Evolutionary conservation across 1,140 invertebrate species (phyloP).

Genomic region (Platyscapa corneri): DNA sequence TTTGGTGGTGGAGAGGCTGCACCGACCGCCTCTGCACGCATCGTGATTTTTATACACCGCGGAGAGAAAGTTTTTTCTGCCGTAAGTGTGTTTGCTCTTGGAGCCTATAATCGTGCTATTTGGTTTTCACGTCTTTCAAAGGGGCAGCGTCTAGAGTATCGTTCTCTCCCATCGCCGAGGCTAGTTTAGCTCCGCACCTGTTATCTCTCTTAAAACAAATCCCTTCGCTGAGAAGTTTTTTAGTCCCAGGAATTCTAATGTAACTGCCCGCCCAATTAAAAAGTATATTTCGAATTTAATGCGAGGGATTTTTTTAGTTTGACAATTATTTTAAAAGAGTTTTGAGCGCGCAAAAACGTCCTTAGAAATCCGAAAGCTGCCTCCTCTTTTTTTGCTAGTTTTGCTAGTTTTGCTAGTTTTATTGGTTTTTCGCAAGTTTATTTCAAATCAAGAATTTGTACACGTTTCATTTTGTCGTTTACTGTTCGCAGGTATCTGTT

Average conservation of each 20-base stretch:
- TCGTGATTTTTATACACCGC: background rate
- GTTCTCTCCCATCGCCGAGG: background rate
- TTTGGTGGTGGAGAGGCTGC: background rate
- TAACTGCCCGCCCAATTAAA: background rate
- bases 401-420: too few species aligned
- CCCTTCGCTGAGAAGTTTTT: background rate
- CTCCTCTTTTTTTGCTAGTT: too few species aligned
- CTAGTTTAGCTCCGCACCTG: conserved; percentile 22
- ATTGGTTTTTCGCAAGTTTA: too few species aligned
- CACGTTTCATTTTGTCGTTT: too few species aligned
- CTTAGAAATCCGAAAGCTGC: too few species aligned
- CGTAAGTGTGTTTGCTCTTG: conserved; percentile 31
- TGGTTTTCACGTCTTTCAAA: background rate
- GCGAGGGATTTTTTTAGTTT: background rate
- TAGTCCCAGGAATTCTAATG: background rate
- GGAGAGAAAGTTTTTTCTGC: background rate
- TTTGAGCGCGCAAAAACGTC: background rate
- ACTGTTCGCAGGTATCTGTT: too few species aligned
- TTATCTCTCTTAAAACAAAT: conserved; percentile 2
- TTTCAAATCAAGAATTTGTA: too few species aligned
- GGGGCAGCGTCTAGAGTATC: background rate
- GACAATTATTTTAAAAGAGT: background rate
- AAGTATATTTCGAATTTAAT: background rate
- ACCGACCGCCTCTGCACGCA: background rate
- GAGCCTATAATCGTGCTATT: conserved; percentile 22